Base-by-base conservation (phyloP, 1,140 invertebrate genomes). In the Euura saliciscinereae region DNA sequence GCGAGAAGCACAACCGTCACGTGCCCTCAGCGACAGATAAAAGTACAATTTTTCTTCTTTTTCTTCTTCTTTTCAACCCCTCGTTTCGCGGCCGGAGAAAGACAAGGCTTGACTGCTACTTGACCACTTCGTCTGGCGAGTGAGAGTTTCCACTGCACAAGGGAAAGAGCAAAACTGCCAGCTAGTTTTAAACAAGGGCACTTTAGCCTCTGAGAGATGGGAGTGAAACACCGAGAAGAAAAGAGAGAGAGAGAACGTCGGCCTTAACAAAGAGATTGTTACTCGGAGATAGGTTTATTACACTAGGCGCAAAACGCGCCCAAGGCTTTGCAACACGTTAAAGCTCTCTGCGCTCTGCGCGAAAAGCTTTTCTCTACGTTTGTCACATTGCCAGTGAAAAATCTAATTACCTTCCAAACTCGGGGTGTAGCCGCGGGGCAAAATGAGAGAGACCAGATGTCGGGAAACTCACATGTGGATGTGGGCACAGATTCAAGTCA, bases 191-290 rank as follows among this genome's bases (percentile, higher is more conserved):
- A n/a, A 59, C 51, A n/a, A 59, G 51, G 5, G n/a, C 51, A 1
- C 51, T 59, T n/a, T n/a, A n/a, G n/a, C 51, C 51, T 59, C n/a
- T n/a, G n/a, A n/a, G n/a, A n/a, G n/a, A n/a, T n/a, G n/a, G n/a
- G n/a, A n/a, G n/a, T n/a, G n/a, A n/a, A n/a, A n/a, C 51, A 10
- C n/a, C 51, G 51, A 59, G 51, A 8, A 8, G 51, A 59, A 5
- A n/a, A 2, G n/a, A 5, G 51, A 59, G 51, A n/a, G 51, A n/a
- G n/a, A 59, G 51, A 8, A 2, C 4, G 8, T 8, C 51, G 51
- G 51, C 8, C 51, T 59, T 59, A 59, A 59, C 51, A 59, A 59
- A 59, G 51, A 59, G 51, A 59, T 59, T 59, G 51, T 59, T 59
- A 5, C 51, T 59, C 51, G 51, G 2, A 59, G 51, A 59, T 59